Percentiles rank a stretch among this genome's conserved stretches.
Conservation (phyloP, 2,797 vertebrate genomes). For the Paedocypris micromegethes region DNA sequence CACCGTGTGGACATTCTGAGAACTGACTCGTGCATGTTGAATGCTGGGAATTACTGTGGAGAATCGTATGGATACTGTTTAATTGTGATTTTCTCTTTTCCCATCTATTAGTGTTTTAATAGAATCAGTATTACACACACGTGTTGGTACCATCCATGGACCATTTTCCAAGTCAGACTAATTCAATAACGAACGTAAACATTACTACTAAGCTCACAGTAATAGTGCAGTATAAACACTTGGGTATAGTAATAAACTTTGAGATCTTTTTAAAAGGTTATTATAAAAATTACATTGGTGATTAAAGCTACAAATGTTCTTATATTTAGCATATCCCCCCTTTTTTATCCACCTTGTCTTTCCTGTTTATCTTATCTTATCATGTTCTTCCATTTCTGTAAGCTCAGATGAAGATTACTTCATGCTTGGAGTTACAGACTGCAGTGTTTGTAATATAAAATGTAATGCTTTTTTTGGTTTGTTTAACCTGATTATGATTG, state of each 20-base stretch:
- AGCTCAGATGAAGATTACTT: constrained; percentile 20
- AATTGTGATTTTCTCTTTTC: constrained; percentile 12
- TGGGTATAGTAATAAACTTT: too few species aligned
- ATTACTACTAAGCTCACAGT: neutral
- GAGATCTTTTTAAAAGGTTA: too few species aligned
- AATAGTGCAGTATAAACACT: too few species aligned
- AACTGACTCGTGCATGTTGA: constrained; percentile 17
- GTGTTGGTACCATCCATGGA: constrained; percentile 3
- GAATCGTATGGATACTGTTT: constrained; percentile 2
- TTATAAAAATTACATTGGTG: too few species aligned
- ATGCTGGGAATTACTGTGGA: constrained; percentile 14
- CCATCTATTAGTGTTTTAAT: neutral
- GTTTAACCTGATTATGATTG: constrained; percentile 14
- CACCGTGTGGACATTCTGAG: constrained; percentile 35
- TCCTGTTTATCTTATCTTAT: constrained; percentile 16
- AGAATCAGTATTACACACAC: constrained; percentile 25
- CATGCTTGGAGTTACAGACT: constrained; percentile 17
- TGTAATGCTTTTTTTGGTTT: constrained; percentile 5
- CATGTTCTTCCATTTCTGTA: constrained; percentile 14
- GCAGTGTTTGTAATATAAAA: constrained; percentile 25
- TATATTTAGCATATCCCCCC: too few species aligned
- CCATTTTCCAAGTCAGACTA: neutral
- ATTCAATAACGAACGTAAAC: constrained; percentile 9
- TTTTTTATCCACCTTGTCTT: constrained; percentile 10
- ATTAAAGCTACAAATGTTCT: too few species aligned